These are phyloP conservation scores for Festucalex cinctus DNA, from an alignment of 2,113 vertebrate genomes.

Conservation along the genomic window DNA sequence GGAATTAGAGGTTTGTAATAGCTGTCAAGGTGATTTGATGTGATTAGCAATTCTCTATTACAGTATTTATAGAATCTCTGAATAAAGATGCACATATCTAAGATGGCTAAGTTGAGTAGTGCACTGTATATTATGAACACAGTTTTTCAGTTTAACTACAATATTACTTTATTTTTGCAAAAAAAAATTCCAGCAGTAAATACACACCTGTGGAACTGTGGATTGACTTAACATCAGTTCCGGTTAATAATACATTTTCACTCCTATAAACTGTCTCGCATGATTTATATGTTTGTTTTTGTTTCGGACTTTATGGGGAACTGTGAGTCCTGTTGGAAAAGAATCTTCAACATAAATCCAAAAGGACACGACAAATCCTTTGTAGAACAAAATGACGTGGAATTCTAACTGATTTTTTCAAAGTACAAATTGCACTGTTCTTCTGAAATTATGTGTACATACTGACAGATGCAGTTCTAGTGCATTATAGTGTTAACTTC, in stretches of 20 bases:
- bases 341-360: not conserved
- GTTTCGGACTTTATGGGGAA: not conserved
- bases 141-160: not conserved
- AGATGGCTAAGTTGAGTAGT: not conserved
- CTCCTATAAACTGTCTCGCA: no score
- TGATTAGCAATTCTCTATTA: not conserved
- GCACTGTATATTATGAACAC: not conserved
- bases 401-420: not conserved
- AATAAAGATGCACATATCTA: not conserved
- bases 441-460: not conserved
- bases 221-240: no score
- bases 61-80: not conserved
- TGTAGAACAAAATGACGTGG: not conserved
- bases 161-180: not conserved
- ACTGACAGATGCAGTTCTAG: not conserved
- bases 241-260: no score
- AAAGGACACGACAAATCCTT: not conserved
- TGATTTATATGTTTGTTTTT: no score
- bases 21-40: not conserved
- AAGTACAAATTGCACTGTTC: not conserved
- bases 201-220: not conserved
- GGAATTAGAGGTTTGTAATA: slow-evolving; percentile 20
- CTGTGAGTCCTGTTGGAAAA: not conserved
- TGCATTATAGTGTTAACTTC: no score
- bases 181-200: not conserved